Evolutionary conservation across 2,888 invertebrate species (phyloP).

Genomic region (Monopis laevigella): DNA sequence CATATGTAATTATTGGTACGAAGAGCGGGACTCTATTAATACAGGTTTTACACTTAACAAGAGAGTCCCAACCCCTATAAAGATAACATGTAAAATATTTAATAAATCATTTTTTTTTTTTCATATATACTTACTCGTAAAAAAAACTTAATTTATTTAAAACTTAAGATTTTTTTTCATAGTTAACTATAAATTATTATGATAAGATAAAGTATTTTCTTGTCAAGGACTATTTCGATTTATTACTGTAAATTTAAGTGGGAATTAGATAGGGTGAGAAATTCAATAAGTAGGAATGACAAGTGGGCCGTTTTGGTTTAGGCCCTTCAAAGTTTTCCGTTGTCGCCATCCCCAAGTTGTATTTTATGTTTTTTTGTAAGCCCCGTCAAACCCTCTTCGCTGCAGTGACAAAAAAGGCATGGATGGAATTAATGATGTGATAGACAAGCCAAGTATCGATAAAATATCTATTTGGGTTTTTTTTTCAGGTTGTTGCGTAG

Average conservation of each 20-base stretch:
- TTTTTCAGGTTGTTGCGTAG: too few relatives aligned
- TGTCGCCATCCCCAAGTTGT: slow-evolving; percentile 42
- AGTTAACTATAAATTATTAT: too few relatives aligned
- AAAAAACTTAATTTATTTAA: too few relatives aligned
- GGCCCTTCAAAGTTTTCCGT: slow-evolving; percentile 41
- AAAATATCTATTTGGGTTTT: not conserved
- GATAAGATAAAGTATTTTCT: too few relatives aligned
- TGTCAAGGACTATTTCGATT: slow-evolving; percentile 3
- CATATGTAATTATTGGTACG: too few relatives aligned
- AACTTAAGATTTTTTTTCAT: too few relatives aligned
- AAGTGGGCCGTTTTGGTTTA: slow-evolving; percentile 39
- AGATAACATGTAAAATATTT: too few relatives aligned
- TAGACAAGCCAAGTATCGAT: slow-evolving; percentile 4
- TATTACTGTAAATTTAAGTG: slow-evolving; percentile 5
- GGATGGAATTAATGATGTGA: slow-evolving; percentile 6
- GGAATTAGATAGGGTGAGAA: slow-evolving; percentile 39
- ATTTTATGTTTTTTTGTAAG: slow-evolving; percentile 41
- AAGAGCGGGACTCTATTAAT: too few relatives aligned
- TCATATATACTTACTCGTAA: too few relatives aligned
- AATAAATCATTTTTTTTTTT: too few relatives aligned
- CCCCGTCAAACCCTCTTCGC: slow-evolving; percentile 53
- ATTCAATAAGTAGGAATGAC: slow-evolving; percentile 47
- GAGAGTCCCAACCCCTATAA: too few relatives aligned
- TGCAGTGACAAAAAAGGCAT: slow-evolving; percentile 22
- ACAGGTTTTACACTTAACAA: too few relatives aligned